Evolutionary conservation across 2,888 invertebrate genomes (phyloP).

Genomic region (Chrysomela aeneicollis): DNA sequence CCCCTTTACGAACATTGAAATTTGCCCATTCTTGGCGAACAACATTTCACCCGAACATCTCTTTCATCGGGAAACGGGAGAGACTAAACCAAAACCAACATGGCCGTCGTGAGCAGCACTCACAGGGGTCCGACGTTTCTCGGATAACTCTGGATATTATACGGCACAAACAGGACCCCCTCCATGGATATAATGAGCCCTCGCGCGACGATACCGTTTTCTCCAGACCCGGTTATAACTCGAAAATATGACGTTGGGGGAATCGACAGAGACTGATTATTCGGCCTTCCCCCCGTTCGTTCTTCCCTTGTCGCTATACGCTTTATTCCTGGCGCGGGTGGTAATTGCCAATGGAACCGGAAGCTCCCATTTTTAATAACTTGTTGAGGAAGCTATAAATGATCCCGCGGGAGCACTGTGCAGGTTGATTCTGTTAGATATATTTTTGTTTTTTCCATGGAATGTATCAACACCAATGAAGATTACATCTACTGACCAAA

Average conservation of each 20-base stretch:
- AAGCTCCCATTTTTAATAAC: conserved; percentile 28
- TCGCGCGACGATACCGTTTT: conserved; percentile 11
- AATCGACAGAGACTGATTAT: conserved; percentile 55
- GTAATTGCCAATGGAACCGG: conserved; percentile 51
- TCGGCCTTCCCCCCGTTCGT: conserved; percentile 39
- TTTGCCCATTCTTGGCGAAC: too few species aligned
- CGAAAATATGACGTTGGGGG: conserved; percentile 52
- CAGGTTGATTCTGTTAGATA: too few species aligned
- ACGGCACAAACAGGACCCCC: background rate
- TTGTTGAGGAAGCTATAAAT: conserved; percentile 8
- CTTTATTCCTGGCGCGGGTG: conserved; percentile 46
- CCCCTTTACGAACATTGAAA: too few species aligned
- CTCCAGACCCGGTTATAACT: conserved; percentile 51
- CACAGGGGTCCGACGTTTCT: background rate
- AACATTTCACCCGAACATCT: too few species aligned
- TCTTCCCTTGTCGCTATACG: conserved; percentile 10
- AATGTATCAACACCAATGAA: too few species aligned
- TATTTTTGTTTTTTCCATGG: too few species aligned
- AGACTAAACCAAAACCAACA: background rate
- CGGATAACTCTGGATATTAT: conserved; percentile 5
- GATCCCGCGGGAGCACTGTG: too few species aligned
- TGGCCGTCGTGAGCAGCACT: background rate
- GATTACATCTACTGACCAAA: too few species aligned
- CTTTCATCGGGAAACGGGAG: too few species aligned
- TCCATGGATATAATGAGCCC: conserved; percentile 17